Evolutionary conservation across 2,113 vertebrate genomes (phyloP).

Genomic region (Danionella cerebrum): DNA sequence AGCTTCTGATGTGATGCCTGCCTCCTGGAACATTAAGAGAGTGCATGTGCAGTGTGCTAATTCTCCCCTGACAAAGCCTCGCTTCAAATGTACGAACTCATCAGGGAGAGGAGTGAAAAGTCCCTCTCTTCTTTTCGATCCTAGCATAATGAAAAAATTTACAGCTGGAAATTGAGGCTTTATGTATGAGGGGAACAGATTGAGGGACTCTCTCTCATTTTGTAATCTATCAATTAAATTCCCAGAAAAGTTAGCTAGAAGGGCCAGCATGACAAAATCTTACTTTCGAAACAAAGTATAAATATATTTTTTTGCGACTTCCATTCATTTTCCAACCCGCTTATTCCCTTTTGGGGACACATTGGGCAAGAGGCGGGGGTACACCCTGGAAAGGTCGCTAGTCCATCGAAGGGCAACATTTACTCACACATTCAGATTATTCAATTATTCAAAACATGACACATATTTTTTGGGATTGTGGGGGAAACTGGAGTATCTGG

Average conservation of each 20-base stretch:
- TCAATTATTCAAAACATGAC: no score
- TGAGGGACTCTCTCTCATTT: background rate
- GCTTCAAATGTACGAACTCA: conserved; percentile 69
- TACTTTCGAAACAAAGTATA: no score
- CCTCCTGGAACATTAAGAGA: conserved; percentile 45
- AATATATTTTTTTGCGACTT: no score
- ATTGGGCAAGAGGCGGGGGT: no score
- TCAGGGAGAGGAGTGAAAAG: conserved; percentile 52
- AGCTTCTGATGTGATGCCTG: conserved; percentile 49
- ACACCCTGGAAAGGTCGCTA: no score
- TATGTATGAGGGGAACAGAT: conserved; percentile 48
- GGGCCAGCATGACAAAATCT: background rate
- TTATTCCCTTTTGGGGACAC: no score
- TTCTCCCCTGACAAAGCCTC: conserved; percentile 64
- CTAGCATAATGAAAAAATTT: conserved; percentile 62
- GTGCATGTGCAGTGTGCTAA: conserved; percentile 61
- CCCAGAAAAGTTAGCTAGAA: background rate
- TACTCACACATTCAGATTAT: no score
- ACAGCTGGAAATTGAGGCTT: conserved; percentile 61
- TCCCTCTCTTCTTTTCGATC: conserved; percentile 61
- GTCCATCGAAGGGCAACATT: no score
- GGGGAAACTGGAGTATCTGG: no score
- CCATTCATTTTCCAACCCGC: no score
- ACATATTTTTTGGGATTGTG: no score
- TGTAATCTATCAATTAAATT: background rate